Evolutionary conservation across 2,113 vertebrate species (phyloP), one percentile per base, ranked within the genome.

Genomic region (Cephalopholis sonnerati): DNA sequence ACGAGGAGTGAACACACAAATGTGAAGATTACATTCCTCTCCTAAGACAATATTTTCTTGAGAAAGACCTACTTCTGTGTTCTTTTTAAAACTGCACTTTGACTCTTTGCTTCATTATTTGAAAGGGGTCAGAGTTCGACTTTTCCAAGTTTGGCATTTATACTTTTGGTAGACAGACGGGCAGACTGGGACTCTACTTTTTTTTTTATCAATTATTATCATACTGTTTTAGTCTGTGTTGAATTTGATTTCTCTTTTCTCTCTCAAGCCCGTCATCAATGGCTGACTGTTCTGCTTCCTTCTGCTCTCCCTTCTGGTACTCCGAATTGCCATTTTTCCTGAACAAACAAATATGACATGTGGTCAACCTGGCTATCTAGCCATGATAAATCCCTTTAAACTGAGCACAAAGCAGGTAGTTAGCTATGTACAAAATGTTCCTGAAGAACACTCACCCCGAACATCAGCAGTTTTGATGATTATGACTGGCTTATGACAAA

Each of bases 251-350:
- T 36, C 27, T 69, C 50, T 68, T 69, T 78, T 66, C 16, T 55
- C 51, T 59, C 74, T 78, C 10, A 25, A 48, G 18, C 36, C n/a
- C 7, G 20, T 75, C 54, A 67, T 71, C 59, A 79, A 3, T 32
- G 22, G 11, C 29, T 46, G n/a, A 32, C 62, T 59, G 17, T 58
- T 51, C 24, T 17, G 39, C 20, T 32, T 59, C 55, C 69, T 50
- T 69, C 55, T 74, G 79, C 50, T 68, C 63, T 44, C 44, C 82
- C 59, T 44, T 75, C 65, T 67, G 79, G 17, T 62, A 11, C 39
- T 50, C 7, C 41, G 41, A 41, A 48, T n/a, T 36, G 25, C 39
- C 11, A 65, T 41, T 61, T 73, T 81, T 48, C 58, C 24, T 10
- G 3, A 63, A 29, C 36, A 54, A 74, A 46, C 59, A 41, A 83